Evolutionary conservation across 1,140 invertebrate genomes (phyloP).

Genomic region (Polypedilum pembai): DNA sequence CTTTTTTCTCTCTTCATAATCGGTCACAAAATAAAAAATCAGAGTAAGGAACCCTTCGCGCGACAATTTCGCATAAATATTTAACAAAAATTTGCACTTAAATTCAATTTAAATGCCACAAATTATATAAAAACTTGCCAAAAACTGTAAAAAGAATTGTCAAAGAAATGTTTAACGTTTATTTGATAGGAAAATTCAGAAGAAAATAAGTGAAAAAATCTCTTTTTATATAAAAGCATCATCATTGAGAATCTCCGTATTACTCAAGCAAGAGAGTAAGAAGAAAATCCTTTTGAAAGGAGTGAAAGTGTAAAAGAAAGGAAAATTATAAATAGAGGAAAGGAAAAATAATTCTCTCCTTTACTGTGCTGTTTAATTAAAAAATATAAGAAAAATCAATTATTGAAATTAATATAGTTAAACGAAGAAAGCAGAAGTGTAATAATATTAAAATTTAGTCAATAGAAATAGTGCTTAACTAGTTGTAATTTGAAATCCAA

Average conservation of each 20-base stretch:
- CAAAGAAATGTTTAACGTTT: conserved; percentile 27
- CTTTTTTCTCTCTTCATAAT: conserved; percentile 24
- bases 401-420: conserved; percentile 11
- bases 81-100: not conserved
- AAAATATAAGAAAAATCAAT: conserved; percentile 9
- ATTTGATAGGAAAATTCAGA: conserved; percentile 26
- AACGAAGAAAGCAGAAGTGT: not conserved
- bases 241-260: not conserved
- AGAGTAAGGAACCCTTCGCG: conserved; percentile 3
- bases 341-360: not conserved
- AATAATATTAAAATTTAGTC: not conserved
- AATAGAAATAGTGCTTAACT: not conserved
- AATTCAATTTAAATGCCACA: not conserved
- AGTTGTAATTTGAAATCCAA: not conserved
- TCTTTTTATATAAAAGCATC: not conserved
- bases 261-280: not conserved
- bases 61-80: conserved; percentile 4
- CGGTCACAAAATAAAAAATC: conserved; percentile 1
- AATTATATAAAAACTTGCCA: not conserved
- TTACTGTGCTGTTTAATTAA: not conserved
- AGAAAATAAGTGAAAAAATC: conserved; percentile 20
- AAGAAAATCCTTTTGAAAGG: not conserved
- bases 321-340: not conserved
- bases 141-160: not conserved
- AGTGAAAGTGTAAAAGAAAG: not conserved